A percentile compares a stretch with the other conserved stretches of the same genome.
Conservation (phyloP, 1,140 invertebrate genomes). For the Cryptotermes secundus region DNA sequence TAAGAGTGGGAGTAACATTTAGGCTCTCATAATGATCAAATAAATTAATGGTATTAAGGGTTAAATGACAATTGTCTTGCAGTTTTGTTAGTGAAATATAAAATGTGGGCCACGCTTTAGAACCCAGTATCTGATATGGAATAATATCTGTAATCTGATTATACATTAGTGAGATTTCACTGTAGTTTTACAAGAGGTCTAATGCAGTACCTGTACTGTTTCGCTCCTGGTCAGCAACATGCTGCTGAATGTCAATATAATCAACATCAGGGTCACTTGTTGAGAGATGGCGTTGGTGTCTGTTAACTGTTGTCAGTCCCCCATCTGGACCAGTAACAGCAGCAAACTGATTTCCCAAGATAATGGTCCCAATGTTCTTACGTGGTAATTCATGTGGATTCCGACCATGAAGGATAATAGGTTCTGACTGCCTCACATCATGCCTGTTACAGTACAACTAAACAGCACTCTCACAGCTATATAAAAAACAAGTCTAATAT, state of each 20-base stretch:
- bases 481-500: too few species aligned
- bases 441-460: slow-evolving; percentile 38
- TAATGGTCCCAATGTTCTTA: slow-evolving; percentile 50
- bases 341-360: slow-evolving; percentile 56
- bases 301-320: slow-evolving; percentile 71
- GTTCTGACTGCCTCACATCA: slow-evolving; percentile 53
- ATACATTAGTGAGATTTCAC: too few species aligned
- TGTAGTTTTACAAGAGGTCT: too few species aligned
- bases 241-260: slow-evolving; percentile 68
- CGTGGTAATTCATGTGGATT: slow-evolving; percentile 65
- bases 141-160: too few species aligned
- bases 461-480: too few species aligned
- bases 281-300: slow-evolving; percentile 63
- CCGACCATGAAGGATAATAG: slow-evolving; percentile 63
- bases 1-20: too few species aligned
- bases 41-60: too few species aligned
- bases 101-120: too few species aligned
- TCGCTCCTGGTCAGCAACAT: slow-evolving; percentile 27
- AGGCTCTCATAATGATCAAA: too few species aligned
- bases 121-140: too few species aligned
- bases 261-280: slow-evolving; percentile 69
- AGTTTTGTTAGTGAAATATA: too few species aligned
- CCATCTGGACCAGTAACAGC: slow-evolving; percentile 76
- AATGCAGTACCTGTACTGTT: slow-evolving; percentile 22
- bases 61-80: too few species aligned